phyloP scores from a whole-genome alignment of 2,113 vertebrate species.

The Podilymbus podiceps region DNA sequence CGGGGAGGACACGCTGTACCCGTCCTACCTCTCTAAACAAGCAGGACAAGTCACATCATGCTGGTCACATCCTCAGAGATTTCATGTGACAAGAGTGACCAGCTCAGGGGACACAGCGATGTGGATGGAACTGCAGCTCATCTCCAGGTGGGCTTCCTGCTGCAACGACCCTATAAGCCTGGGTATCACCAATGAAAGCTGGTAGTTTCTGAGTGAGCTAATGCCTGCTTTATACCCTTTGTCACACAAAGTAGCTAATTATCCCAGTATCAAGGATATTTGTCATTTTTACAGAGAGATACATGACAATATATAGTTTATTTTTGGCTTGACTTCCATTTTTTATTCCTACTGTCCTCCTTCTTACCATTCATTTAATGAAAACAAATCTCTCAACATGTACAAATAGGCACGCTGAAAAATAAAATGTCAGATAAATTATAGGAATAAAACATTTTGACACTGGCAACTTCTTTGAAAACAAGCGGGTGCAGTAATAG shows the following conservation, averaged over 20 bases:
- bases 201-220: background rate
- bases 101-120: background rate
- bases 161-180: background rate
- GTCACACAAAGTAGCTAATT: background rate
- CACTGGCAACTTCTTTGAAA: background rate
- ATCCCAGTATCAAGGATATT: background rate
- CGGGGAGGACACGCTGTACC: background rate
- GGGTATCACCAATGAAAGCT: background rate
- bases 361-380: background rate
- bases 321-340: background rate
- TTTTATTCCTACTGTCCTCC: background rate
- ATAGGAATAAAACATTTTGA: background rate
- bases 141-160: background rate
- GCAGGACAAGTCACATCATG: background rate
- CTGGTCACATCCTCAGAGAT: background rate
- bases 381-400: background rate
- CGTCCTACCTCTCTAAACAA: background rate
- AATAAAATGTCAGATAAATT: background rate
- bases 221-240: background rate
- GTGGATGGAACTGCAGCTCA: background rate
- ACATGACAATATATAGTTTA: background rate
- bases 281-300: background rate
- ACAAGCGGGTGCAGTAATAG: background rate
- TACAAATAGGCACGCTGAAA: background rate
- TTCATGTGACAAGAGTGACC: background rate